Base-by-base conservation (phyloP, 2,113 vertebrate species). In the Syrrhaptes paradoxus region DNA sequence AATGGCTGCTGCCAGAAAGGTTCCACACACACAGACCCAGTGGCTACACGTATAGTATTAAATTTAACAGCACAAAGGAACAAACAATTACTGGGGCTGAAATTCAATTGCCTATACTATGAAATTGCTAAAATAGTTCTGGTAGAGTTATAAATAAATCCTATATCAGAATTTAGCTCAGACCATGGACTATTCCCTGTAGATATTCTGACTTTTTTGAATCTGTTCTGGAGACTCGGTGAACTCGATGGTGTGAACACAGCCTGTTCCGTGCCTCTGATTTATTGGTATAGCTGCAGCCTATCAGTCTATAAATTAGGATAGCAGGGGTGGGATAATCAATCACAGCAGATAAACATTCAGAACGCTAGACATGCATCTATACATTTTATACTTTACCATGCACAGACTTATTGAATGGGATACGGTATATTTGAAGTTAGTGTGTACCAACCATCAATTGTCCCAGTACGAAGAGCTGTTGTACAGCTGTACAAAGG, bases 31-130 rank as follows among this genome's bases (percentile, higher is more conserved):
- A 43, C 1, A 85, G 77, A 63, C 52, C 70, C 85, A 81, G 49
- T 9, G 43, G 87, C 90, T 58, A 73, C 72, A 65, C 25, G 36
- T 14, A 75, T 0, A n/a, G 32, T 34, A 90, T 79, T 95, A 85
- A 85, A 76, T 61, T 72, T 73, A 94, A 72, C 78, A 85, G 78
- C 81, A 85, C 61, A 94, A 63, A 95, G 54, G 85, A 89, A 76
- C 89, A 94, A 95, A 93, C 87, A 97, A 68, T 93, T 93, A 96
- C 85, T 49, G 74, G 45, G 52, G 75, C 87, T 65, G 74, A 87
- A 96, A 96, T 77, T 85, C 92, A 95, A 87, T 94, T 97, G 92
- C 62, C 38, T 91, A 17, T 61, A 87, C 62, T 48, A 57, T 25
- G 45, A 79, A 87, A 89, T 63, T 68, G 59, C 34, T 91, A 43